Base-by-base conservation (phyloP, 2,113 vertebrate genomes). In the Nannobrachium achirus region DNA sequence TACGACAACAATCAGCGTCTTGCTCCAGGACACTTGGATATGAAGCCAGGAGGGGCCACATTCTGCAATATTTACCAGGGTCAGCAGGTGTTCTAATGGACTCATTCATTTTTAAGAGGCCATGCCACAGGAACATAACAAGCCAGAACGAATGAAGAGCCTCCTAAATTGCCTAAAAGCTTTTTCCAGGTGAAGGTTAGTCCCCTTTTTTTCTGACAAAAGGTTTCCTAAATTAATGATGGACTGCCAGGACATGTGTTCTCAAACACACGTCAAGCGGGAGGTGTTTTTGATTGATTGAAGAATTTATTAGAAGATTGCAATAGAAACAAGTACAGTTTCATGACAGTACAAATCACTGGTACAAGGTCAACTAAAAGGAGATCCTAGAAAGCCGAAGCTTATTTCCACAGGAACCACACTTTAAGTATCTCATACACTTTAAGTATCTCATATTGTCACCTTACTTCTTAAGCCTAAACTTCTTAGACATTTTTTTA, bases 31-130 rank as follows among this genome's bases (percentile, higher is more conserved):
- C 25, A 33, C 25, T 33, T 33, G 6, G 3, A 4, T 33, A 33
- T 5, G 25, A 33, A 33, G 25, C 6, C 25, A 33, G 3, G 75
- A 80, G n/a, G n/a, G n/a, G 59, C 61, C 56, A 67, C 56, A n/a
- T 51, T 56, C 56, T 81, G 41, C 40, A 83, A 79, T 82, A 85
- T 86, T 87, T 79, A 88, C 82, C 13, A 74, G 18, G 8, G 64
- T 72, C 69, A 59, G 51, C 72, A 80, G 73, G 75, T 78, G 33
- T 66, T 60, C 57, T 75, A 83, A 89, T 82, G 80, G 80, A 73
- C 46, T 86, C 81, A 82, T 90, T 1, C 4, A 91, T 86, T 85
- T 89, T 89, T 86, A 56, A 82, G 63, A 56, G 15, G 5, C 73
- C 58, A 39, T 67, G n/a, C 60, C 45, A 63, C 11, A 19, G 72